Percentiles rank a stretch among this genome's conserved stretches.
Evolutionary conservation across 2,888 invertebrate genomes (phyloP).

Genomic region (Stenodera caucasica): DNA sequence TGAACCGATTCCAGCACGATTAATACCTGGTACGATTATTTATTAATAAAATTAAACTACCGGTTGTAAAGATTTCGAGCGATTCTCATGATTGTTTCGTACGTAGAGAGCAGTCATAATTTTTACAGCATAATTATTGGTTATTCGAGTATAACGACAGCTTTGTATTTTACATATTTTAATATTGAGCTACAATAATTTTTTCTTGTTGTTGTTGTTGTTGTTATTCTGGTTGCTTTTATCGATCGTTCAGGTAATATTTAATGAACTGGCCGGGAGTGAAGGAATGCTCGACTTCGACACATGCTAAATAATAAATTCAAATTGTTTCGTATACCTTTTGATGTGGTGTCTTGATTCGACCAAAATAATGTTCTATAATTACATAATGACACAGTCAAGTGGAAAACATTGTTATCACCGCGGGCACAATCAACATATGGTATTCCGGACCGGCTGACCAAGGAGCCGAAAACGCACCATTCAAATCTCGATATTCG

Average conservation of each 20-base stretch:
- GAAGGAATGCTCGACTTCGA: constrained; percentile 23
- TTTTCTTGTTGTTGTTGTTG: not conserved
- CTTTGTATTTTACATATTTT: constrained; percentile 7
- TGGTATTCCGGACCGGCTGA: constrained; percentile 16
- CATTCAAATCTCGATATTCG: no score
- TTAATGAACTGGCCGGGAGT: constrained; percentile 9
- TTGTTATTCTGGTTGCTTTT: not conserved
- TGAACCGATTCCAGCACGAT: no score
- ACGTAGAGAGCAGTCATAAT: not conserved
- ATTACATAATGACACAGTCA: constrained; percentile 51
- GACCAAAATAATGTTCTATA: constrained; percentile 45
- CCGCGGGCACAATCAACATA: constrained; percentile 33
- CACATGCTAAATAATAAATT: constrained; percentile 46
- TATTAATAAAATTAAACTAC: not conserved
- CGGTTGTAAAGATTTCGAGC: not conserved
- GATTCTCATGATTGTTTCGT: constrained; percentile 5
- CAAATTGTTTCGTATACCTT: constrained; percentile 43
- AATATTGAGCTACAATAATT: not conserved
- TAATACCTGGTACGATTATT: not conserved
- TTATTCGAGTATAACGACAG: not conserved
- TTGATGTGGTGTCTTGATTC: constrained; percentile 44
- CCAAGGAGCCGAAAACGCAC: constrained; percentile 22
- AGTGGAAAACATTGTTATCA: constrained; percentile 32
- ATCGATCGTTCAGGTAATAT: constrained; percentile 10
- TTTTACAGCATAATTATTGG: constrained; percentile 10